phyloP scores from a whole-genome alignment of 2,888 invertebrate species.

The Cantharis flavilabris region DNA sequence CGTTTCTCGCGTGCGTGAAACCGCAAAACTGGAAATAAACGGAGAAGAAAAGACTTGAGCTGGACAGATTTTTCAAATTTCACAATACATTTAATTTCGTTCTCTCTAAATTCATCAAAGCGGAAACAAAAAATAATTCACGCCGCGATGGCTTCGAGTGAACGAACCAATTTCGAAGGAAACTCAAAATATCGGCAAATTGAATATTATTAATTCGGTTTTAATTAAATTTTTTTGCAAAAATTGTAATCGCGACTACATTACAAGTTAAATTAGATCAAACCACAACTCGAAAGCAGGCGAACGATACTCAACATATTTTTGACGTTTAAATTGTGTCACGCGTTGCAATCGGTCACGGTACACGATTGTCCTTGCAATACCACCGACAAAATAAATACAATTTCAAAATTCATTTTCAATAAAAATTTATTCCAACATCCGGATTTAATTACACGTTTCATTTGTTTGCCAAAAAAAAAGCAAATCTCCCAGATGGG shows the following conservation, averaged over 20 bases:
- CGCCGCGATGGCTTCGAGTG: not conserved
- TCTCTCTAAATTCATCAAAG: not conserved
- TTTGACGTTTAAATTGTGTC: slow-evolving; percentile 47
- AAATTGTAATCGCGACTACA: not conserved
- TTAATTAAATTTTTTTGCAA: not conserved
- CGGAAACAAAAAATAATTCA: not conserved
- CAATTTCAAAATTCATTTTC: slow-evolving; percentile 24
- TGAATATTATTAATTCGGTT: not conserved
- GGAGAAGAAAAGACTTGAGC: too few species aligned
- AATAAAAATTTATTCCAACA: not conserved
- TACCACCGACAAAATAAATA: slow-evolving; percentile 32
- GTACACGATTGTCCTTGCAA: slow-evolving; percentile 48
- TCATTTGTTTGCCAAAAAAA: not conserved
- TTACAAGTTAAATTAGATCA: slow-evolving; percentile 11
- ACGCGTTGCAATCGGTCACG: slow-evolving; percentile 51
- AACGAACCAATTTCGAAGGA: not conserved
- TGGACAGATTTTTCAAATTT: not conserved
- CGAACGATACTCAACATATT: slow-evolving; percentile 35
- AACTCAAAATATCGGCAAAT: not conserved
- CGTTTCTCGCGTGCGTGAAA: too few species aligned
- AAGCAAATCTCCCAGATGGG: not conserved
- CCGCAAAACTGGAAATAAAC: too few species aligned
- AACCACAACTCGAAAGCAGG: slow-evolving; percentile 37
- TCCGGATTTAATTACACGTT: not conserved
- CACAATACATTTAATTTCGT: not conserved